Base-by-base conservation (phyloP, 1,140 invertebrate species). In the Sycophaga agraensis region DNA sequence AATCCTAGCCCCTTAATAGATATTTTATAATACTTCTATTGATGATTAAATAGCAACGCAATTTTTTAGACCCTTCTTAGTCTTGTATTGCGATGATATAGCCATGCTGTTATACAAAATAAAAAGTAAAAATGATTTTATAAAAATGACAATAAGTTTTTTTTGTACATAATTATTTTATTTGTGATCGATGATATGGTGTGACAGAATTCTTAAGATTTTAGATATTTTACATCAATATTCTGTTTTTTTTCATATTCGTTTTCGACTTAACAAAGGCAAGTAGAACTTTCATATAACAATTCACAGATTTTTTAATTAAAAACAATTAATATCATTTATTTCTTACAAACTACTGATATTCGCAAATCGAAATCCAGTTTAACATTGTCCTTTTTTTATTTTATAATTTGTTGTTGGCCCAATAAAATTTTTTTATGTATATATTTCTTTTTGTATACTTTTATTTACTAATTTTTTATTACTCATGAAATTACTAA, bases 151-250 rank as follows among this genome's bases (percentile, higher is more conserved):
- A 63, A 59, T 31, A 42, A 48, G 39, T 58, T 49, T 19, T 50
- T 53, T 56, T 34, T 24, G 50, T 46, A 50, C 26, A 66, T 58
- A 66, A 53, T 65, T 54, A 64, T 59, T 68, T 70, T 65, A 68
- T 58, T 66, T 60, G n/a, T 53, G 22, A 58, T 64, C 31, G 59
- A 68, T 70, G 66, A 70, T 70, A 68, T 70, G 66, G 66, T 60
- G 60, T 66, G 49, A 56, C 22, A 63, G 24, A 55, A 66, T 66
- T 64, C 40, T 61, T 63, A 54, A 40, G 12, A 28, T 61, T 61
- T 8, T 1, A 37, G 26, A 54, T 51, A 6, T 54, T 34, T 14
- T 34, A 16, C 43, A 28, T 45, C 21, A 17, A 16, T 28, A n/a
- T 48, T 12, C 1, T 14, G 16, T 19, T 35, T 14, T 35, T 14